Evolutionary conservation across 2,888 invertebrate genomes (phyloP), one percentile per base, ranked within the genome.

Genomic region (Imbricaverruca yamaguchii): DNA sequence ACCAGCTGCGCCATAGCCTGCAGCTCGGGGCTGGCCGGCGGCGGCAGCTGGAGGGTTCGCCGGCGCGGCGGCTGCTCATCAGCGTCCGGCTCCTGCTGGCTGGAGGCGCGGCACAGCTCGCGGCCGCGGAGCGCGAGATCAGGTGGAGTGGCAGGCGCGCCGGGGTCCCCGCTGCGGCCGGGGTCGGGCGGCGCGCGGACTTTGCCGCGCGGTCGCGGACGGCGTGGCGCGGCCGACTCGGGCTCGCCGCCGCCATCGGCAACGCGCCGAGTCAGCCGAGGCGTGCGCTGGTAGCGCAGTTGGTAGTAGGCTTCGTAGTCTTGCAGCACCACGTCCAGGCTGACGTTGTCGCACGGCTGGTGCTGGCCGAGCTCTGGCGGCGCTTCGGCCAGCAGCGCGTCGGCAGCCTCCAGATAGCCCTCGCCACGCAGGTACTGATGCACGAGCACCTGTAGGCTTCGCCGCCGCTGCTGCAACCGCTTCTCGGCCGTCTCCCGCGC

Each of bases 221-320:
- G 18, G 53, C 74, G 74, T 53, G 74, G 74, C 53, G n/a, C 13
- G 18, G 53, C 74, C 53, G 56, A 10, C 18, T 25, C 23, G 53
- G 74, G 74, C 74, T 74, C 74, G 53, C 53, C 74, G 53, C 39
- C 53, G 53, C 74, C 74, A 9, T 25, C 74, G 53, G 39, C 74
- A 57, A 88, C 86, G 85, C 90, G 90, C 85, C 92, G 92, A 80
- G 93, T 91, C 84, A 97, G 91, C 87, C 92, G 93, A 0, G 97
- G 96, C 86, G 93, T 91, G 87, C 93, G 94, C 87, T 94, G 93
- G 88, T 95, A 97, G 85, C 94, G 92, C 77, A 94, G 89, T 85
- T 92, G 91, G 87, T 94, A 95, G 87, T 94, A 97, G 83, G 93
- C 93, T 86, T 93, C 93, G 87, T 94, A 97, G 85, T 97, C 96